Conservation (phyloP, 2,888 invertebrate genomes). For the Drosophila neoperkinsi region DNA sequence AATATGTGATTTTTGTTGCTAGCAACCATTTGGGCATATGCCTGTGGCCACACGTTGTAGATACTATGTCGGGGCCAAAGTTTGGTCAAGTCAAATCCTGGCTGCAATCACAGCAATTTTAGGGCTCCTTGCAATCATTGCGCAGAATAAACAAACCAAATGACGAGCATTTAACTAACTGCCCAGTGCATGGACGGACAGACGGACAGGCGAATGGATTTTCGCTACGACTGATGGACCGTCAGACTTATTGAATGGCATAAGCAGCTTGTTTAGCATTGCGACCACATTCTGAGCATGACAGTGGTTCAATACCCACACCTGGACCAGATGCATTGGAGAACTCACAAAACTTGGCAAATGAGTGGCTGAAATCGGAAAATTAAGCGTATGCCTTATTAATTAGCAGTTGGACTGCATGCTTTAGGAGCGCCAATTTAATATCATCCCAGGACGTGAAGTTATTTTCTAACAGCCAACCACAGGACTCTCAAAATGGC, state of each 20-base stretch:
- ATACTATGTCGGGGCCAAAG: slow-evolving; percentile 23
- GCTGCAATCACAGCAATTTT: slow-evolving; percentile 75
- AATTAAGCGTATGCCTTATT: slow-evolving; percentile 56
- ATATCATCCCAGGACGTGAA: slow-evolving; percentile 37
- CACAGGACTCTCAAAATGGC: slow-evolving; percentile 20
- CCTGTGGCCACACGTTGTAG: slow-evolving; percentile 24
- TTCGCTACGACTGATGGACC: background rate
- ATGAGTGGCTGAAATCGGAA: slow-evolving; percentile 12
- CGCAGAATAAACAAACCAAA: slow-evolving; percentile 78
- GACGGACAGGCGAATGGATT: background rate
- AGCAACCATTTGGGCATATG: slow-evolving; percentile 72
- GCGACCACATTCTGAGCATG: slow-evolving; percentile 48
- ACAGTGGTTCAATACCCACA: slow-evolving; percentile 36
- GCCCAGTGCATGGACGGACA: slow-evolving; percentile 37
- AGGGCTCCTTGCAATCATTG: slow-evolving; percentile 72
- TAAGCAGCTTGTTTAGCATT: slow-evolving; percentile 67
- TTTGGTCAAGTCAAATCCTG: slow-evolving; percentile 60
- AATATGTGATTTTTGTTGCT: slow-evolving; percentile 77
- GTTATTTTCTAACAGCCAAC: slow-evolving; percentile 44
- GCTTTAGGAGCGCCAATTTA: slow-evolving; percentile 43
- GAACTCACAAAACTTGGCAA: slow-evolving; percentile 12
- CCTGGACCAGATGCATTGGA: background rate
- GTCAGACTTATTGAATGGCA: slow-evolving; percentile 28
- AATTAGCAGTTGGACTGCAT: slow-evolving; percentile 59
- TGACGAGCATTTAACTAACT: slow-evolving; percentile 80